These are phyloP conservation scores for Neoaliturus tenellus DNA, from an alignment of 2,888 invertebrate genomes.

Conservation along the genomic window DNA sequence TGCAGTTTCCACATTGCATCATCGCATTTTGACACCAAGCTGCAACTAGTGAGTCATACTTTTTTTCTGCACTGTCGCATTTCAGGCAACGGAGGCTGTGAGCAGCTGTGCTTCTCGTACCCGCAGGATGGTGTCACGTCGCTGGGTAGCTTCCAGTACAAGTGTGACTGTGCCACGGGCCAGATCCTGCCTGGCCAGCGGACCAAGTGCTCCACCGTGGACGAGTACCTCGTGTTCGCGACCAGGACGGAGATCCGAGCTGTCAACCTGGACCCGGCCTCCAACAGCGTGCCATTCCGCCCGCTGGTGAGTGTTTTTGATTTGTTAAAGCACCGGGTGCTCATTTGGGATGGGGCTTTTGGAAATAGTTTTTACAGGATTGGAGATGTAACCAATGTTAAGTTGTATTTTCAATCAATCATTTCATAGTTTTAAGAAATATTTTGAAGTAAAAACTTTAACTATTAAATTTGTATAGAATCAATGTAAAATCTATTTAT, in stretches of 20 bases:
- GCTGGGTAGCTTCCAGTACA: slow-evolving; percentile 73
- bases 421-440: too few species aligned
- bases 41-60: too few species aligned
- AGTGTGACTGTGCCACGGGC: slow-evolving; percentile 96
- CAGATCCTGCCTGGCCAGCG: slow-evolving; percentile 79
- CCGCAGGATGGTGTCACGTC: slow-evolving; percentile 78
- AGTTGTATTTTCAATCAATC: too few species aligned
- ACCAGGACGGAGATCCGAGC: slow-evolving; percentile 96
- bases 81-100: slow-evolving; percentile 87
- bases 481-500: too few species aligned
- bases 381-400: too few species aligned
- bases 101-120: slow-evolving; percentile 96
- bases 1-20: too few species aligned
- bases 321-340: too few species aligned
- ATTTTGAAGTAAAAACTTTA: too few species aligned
- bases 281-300: slow-evolving; percentile 89
- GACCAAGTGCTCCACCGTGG: slow-evolving; percentile 86
- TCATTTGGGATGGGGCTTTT: too few species aligned
- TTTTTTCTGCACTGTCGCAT: neutral
- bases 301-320: slow-evolving; percentile 75
- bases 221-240: slow-evolving; percentile 95
- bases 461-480: too few species aligned
- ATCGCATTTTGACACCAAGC: neutral
- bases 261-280: slow-evolving; percentile 90
- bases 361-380: too few species aligned